Base-by-base conservation (phyloP, 2,888 invertebrate species). In the Ormyrus pomaceus region DNA sequence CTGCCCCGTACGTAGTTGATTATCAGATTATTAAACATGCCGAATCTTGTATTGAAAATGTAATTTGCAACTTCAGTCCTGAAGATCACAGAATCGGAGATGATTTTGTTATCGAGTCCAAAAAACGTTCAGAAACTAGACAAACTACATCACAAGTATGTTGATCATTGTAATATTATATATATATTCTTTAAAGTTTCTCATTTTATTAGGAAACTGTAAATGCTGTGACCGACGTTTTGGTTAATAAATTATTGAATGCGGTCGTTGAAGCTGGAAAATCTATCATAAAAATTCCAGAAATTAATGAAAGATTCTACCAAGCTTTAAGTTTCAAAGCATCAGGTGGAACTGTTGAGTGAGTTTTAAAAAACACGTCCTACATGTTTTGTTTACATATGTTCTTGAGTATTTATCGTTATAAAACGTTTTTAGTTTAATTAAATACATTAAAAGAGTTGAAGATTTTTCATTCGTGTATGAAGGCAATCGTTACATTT, bases 141-240 rank as follows among this genome's bases (percentile, higher is more conserved):
- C 53, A 53, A 6, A 56, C 56, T 5, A 68, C 68, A 6, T 55
- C 68, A 10, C 68, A 68, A 56, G 69, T 69, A 48, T n/a, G 65
- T n/a, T 48, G 6, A 45, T 34, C 2, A 8, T 10, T 34, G 6
- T 45, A 0, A 64, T 11, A 9, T 46, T 10, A 64, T 64, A 46
- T 64, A 4, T 5, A 62, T 64, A 46, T 4, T 1, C 7, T n/a
- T 62, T 62, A 62, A 9, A 10, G 5, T 62, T 62, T 46, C 46
- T 51, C 8, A 65, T n/a, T 50, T 56, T 46, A 6, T 56, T 56
- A 69, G 69, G n/a, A 34, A 45, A 46, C 69, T 9, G 55, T 69
- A 4, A 69, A 69, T 34, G 11, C 55, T 9, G n/a, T 56, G 3
- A 56, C 46, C 8, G 69, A 69, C 56, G 11, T 69, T 8, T 6